These are phyloP conservation scores for Triops longicaudatus DNA, from an alignment of 1,140 invertebrate species.

Conservation along the genomic window DNA sequence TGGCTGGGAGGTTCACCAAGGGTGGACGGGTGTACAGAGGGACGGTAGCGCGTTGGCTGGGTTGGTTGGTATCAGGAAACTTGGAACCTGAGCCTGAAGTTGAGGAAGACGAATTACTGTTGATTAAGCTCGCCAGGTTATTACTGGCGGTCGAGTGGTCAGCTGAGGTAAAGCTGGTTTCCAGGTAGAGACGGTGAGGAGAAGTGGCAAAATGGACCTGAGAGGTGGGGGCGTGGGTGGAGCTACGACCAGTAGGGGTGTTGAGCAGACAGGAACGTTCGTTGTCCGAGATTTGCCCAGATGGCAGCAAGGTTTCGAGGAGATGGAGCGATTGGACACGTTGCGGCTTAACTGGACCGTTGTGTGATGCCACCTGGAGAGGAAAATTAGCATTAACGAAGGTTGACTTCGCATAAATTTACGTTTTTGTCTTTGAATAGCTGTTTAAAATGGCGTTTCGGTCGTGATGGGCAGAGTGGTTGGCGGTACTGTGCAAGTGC, in stretches of 20 bases:
- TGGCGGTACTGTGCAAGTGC: slow-evolving; percentile 32
- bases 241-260: slow-evolving; percentile 34
- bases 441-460: too few relatives aligned
- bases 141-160: slow-evolving; percentile 44
- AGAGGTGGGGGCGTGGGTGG: neutral
- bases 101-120: neutral
- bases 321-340: slow-evolving; percentile 36
- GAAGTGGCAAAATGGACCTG: neutral
- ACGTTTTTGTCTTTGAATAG: slow-evolving; percentile 26
- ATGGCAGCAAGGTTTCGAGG: neutral
- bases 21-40: slow-evolving; percentile 11
- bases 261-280: slow-evolving; percentile 37
- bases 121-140: neutral
- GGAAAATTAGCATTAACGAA: neutral
- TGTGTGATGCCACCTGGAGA: slow-evolving; percentile 60
- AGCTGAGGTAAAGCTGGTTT: slow-evolving; percentile 65
- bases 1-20: slow-evolving; percentile 33
- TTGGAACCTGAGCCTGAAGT: neutral
- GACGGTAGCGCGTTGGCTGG: neutral
- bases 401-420: neutral
- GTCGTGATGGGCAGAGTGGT: slow-evolving; percentile 24
- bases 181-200: slow-evolving; percentile 48
- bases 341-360: slow-evolving; percentile 61
- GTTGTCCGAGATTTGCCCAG: slow-evolving; percentile 31
- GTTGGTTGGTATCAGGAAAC: neutral